phyloP scores from a whole-genome alignment of 2,888 invertebrate species.

The Melinaea marsaeus region DNA sequence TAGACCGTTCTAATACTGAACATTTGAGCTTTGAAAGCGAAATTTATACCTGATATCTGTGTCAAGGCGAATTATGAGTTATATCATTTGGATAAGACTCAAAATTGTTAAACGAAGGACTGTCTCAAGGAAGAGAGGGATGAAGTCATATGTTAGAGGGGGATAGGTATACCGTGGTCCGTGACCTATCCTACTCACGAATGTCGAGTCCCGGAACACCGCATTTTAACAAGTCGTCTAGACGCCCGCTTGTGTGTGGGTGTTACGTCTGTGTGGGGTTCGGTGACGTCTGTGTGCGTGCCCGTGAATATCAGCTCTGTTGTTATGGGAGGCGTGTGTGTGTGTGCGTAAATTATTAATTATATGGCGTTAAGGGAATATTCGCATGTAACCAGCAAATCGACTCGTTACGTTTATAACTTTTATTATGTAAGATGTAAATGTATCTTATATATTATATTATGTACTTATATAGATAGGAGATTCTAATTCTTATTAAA shows the following conservation, averaged over 20 bases:
- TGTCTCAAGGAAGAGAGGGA: slow-evolving; percentile 32
- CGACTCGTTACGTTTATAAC: slow-evolving; percentile 18
- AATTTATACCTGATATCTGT: slow-evolving; percentile 66
- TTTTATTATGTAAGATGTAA: background rate
- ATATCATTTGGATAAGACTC: slow-evolving; percentile 36
- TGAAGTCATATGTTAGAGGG: slow-evolving; percentile 44
- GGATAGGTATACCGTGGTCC: slow-evolving; percentile 61
- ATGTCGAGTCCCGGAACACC: slow-evolving; percentile 75
- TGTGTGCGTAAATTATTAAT: slow-evolving; percentile 33
- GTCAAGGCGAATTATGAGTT: slow-evolving; percentile 30
- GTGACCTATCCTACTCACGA: slow-evolving; percentile 78
- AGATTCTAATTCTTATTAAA: too few species aligned
- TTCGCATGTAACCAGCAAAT: slow-evolving; percentile 29
- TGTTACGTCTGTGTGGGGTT: slow-evolving; percentile 39
- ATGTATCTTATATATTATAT: too few species aligned
- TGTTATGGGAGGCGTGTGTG: background rate
- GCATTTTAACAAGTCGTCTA: slow-evolving; percentile 74
- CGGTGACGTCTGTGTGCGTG: slow-evolving; percentile 28
- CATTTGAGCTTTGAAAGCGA: slow-evolving; percentile 68
- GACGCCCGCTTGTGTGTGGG: slow-evolving; percentile 56
- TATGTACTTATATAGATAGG: too few species aligned
- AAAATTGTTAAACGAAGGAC: slow-evolving; percentile 34
- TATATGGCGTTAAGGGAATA: slow-evolving; percentile 34
- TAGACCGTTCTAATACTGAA: slow-evolving; percentile 44
- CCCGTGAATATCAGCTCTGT: slow-evolving; percentile 27